phyloP scores from a whole-genome alignment of 2,888 invertebrate species.

The Lasioglossum morio region DNA sequence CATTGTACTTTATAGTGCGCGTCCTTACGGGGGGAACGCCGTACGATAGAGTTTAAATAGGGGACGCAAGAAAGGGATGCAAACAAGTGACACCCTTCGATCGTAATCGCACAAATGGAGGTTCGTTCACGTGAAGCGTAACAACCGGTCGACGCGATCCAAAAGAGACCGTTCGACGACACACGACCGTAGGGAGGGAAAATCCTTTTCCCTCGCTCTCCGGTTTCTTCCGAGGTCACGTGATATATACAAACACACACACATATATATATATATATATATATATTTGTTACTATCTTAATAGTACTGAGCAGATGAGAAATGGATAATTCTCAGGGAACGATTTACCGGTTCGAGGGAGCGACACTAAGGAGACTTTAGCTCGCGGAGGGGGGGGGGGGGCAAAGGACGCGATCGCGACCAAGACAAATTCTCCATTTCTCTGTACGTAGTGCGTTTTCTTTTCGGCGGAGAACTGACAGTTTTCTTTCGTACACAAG shows the following conservation, averaged over 20 bases:
- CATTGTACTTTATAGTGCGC: not conserved
- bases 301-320: conserved; percentile 36
- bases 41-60: conserved; percentile 22
- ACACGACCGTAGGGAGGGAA: not conserved
- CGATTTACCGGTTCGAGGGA: not conserved
- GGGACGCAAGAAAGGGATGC: conserved; percentile 45
- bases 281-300: conserved; percentile 30
- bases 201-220: not conserved
- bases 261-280: no score
- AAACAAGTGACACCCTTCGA: conserved; percentile 57
- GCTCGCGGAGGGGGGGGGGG: not conserved
- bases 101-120: conserved; percentile 27
- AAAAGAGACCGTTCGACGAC: not conserved
- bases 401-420: not conserved
- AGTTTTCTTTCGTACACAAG: conserved; percentile 7
- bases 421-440: conserved; percentile 52
- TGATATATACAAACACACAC: not conserved
- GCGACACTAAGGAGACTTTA: not conserved
- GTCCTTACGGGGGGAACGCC: not conserved
- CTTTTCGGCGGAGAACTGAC: not conserved
- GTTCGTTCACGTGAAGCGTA: not conserved
- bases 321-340: conserved; percentile 45
- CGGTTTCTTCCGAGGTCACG: conserved; percentile 20
- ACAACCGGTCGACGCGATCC: not conserved
- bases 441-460: conserved; percentile 27